Evolutionary conservation across 1,140 invertebrate species (phyloP).

Genomic region (Camponotus floridanus): DNA sequence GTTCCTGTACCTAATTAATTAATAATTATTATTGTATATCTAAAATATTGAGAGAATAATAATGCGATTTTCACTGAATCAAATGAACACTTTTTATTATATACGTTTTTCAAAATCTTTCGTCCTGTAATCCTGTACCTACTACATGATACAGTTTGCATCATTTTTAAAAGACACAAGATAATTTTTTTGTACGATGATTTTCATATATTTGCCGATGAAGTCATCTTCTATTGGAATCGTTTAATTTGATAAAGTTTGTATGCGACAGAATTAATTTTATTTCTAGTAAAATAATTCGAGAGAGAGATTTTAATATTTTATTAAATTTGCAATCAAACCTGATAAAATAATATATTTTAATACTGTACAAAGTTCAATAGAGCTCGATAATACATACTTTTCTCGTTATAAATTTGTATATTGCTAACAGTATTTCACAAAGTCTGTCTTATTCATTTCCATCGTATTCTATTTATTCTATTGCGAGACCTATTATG

Average conservation of each 20-base stretch:
- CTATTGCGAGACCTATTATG: neutral
- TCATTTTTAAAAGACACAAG: neutral
- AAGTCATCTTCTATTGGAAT: too few species aligned
- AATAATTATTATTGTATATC: constrained; percentile 84
- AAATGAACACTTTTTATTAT: constrained; percentile 36
- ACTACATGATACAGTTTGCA: neutral
- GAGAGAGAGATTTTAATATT: constrained; percentile 3
- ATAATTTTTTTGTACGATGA: neutral
- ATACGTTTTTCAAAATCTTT: neutral
- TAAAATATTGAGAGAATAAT: constrained; percentile 85
- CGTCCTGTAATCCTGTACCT: neutral
- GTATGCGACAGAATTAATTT: neutral
- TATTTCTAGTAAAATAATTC: constrained; percentile 27
- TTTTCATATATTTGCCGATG: too few species aligned
- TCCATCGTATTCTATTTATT: neutral
- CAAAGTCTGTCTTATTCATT: neutral
- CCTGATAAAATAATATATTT: neutral
- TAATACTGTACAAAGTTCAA: neutral
- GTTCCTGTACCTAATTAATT: constrained; percentile 85
- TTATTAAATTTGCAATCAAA: neutral
- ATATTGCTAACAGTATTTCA: constrained; percentile 7
- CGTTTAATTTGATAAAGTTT: neutral
- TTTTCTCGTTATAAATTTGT: neutral
- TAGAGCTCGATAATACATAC: neutral
- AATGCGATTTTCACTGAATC: constrained; percentile 83